phyloP scores from a whole-genome alignment of 92 coral and sea anemone species.

The Zoanthus sociatus region DNA sequence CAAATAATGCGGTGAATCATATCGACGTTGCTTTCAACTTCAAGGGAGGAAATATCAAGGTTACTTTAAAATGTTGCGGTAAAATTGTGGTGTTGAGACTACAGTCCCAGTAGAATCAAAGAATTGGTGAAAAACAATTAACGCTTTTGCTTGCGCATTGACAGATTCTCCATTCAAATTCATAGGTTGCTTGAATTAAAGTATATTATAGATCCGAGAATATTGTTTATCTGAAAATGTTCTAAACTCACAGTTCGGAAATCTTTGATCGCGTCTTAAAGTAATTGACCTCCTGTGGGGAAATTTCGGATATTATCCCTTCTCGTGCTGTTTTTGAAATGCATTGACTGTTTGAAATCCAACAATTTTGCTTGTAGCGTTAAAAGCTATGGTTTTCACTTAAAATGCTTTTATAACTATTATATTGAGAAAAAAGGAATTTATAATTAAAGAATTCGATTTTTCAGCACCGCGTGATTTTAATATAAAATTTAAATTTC shows the following conservation, averaged over 20 bases:
- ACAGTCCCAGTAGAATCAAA: background rate
- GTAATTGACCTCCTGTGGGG: constrained; percentile 44
- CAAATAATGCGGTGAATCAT: background rate
- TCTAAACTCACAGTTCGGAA: constrained; percentile 22
- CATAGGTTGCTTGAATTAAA: background rate
- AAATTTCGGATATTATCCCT: constrained; percentile 24
- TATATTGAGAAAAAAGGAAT: background rate
- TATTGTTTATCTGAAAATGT: constrained; percentile 16
- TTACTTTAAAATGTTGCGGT: background rate
- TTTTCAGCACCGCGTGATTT: constrained; percentile 1
- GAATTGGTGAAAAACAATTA: background rate
- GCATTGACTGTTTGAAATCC: background rate
- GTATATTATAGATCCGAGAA: background rate
- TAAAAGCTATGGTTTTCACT: background rate
- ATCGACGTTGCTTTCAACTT: background rate
- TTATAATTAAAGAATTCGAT: too few relatives aligned
- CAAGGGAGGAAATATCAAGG: background rate
- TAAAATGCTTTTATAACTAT: background rate
- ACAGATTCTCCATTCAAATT: background rate
- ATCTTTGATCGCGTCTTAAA: constrained; percentile 41
- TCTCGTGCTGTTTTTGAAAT: constrained; percentile 31
- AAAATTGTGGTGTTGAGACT: background rate
- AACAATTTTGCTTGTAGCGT: background rate
- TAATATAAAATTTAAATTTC: constrained; percentile 57
- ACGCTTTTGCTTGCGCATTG: background rate